Evolutionary conservation across 2,113 vertebrate species (phyloP), one percentile per base, ranked within the genome.

Genomic region (Ramphastos sulfuratus): DNA sequence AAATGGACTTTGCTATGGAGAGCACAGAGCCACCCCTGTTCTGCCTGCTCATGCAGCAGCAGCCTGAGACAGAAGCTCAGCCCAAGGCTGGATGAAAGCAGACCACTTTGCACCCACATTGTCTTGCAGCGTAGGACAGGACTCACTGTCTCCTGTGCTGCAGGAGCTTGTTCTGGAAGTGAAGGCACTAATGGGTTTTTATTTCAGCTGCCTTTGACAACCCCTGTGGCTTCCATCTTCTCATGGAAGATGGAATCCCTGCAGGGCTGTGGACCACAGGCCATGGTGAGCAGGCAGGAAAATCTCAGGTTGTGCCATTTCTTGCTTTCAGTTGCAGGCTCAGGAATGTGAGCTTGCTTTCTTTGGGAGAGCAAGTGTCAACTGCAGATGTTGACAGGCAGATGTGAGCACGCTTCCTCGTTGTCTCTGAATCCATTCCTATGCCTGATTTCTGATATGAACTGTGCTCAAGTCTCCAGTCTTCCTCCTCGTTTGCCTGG

Each of bases 341-440:
- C 16, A 10, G 42, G 46, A 80, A 83, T 10, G 3, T 15, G n/a
- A 85, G 18, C 19, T 67, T 50, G 72, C 31, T 75, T 63, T 55
- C 50, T 69, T 81, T 66, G 28, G 19, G 30, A 61, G 56, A 54
- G 55, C 24, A 50, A 59, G 19, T 2, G 2, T 24, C 28, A 25
- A 69, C 67, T 66, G 65, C 80, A 77, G 69, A 37, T 70, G 63
- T 15, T 35, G 78, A 74, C 59, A 76, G 58, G 63, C 88, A 87
- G 88, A 88, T 50, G 52, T 77, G 73, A 88, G 50, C 2, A 3
- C 63, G 87, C 71, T 85, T 87, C 79, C 76, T 82, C 7, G 10
- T 54, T 0, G 0, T 75, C 42, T n/a, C 63, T 14, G 3, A 0
- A 0, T 33, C 31, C 15, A n/a, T 75, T 79, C 48, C 61, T 67